A percentile compares a stretch with the other conserved stretches of the same genome.
These are phyloP conservation scores for Trichonephila clavipes DNA, from an alignment of 1,140 invertebrate species.

Conservation along the genomic window DNA sequence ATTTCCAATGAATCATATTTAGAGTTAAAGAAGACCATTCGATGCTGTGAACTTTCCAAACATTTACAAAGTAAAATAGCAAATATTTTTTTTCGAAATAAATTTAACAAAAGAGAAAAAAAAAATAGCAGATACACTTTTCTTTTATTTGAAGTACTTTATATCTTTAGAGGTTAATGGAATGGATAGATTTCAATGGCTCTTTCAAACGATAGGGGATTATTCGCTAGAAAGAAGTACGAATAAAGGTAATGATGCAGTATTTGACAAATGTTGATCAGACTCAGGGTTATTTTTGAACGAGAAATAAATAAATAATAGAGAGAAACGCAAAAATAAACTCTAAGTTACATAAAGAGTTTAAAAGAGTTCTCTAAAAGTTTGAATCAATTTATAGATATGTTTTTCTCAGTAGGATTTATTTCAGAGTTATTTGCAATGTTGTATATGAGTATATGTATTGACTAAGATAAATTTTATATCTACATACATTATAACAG, in stretches of 20 bases:
- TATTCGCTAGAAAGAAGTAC: neutral
- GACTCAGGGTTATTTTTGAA: neutral
- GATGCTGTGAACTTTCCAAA: neutral
- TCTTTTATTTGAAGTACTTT: neutral
- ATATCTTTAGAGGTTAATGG: neutral
- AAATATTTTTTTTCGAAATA: neutral
- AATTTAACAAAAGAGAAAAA: neutral
- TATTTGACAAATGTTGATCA: neutral
- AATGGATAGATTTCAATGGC: neutral
- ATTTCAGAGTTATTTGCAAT: neutral
- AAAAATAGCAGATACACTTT: neutral
- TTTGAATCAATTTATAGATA: neutral
- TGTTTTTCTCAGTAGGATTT: no score
- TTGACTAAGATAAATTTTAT: no score
- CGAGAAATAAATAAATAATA: neutral
- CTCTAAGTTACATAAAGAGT: neutral
- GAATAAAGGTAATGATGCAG: constrained; percentile 15
- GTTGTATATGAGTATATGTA: no score
- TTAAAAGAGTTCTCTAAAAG: neutral
- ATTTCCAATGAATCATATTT: no score
- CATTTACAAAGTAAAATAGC: neutral
- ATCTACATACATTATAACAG: no score
- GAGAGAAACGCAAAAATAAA: neutral
- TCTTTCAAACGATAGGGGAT: neutral
- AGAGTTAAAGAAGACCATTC: no score